Evolutionary conservation across 2,888 invertebrate genomes (phyloP), one percentile per base, ranked within the genome.

Genomic region (Orthosia incerta): DNA sequence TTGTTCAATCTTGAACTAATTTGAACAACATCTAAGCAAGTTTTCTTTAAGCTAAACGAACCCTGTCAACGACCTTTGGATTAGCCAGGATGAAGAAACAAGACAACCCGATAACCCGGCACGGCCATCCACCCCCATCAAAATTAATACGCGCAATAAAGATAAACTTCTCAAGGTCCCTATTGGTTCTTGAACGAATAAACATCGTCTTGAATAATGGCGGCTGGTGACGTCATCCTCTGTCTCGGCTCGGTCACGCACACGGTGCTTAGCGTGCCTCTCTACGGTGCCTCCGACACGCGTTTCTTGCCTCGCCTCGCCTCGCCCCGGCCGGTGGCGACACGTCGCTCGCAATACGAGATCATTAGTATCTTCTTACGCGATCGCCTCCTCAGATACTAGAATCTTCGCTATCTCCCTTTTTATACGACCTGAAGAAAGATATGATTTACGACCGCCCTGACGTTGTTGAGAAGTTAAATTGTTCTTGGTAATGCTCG

Each of bases 361-460:
- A 83, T 85, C 86, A 86, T 86, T 86, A 85, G 85, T 85, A 85
- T 83, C 79, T 83, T 83, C 83, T 86, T 83, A 80, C 74, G 77
- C 69, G 71, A 71, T 73, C 60, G 70, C 71, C 61, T 81, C 76
- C 79, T 84, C 76, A 74, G 83, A 71, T 78, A 72, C 83, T 65
- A 61, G 51, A 63, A 74, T 77, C 80, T 61, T 70, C 71, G 53
- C 72, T 67, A 61, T 62, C 69, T 69, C 57, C 66, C 64, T 83
- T 86, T 84, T 86, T 79, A 74, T 80, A 53, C 4, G 15, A 61
- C 64, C 66, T 74, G 59, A 84, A 76, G 75, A 78, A 82, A 80
- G 74, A 76, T 85, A 82, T 80, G 79, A 85, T 85, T 78, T 73
- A 83, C 77, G 79, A 80, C 18, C 71, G 65, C 56, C 67, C 79